Percentiles rank a stretch among this genome's conserved stretches.
phyloP scores from a whole-genome alignment of 2,797 vertebrate genomes.

The Octomys mimax region DNA sequence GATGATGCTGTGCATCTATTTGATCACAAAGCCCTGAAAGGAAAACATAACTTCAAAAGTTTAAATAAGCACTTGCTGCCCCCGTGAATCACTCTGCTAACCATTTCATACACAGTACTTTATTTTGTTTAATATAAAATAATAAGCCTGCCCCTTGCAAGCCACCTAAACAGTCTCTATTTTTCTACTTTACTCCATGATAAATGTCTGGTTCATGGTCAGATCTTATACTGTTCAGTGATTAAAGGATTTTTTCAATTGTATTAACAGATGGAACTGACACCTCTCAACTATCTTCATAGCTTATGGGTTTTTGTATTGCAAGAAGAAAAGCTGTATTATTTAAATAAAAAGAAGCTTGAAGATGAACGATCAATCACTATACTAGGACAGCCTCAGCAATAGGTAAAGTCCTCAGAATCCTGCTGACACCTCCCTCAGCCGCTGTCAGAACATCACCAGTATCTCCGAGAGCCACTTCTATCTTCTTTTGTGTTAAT shows the following conservation, averaged over 20 bases:
- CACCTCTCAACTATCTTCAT: background rate
- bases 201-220: background rate
- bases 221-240: background rate
- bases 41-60: background rate
- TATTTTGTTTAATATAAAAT: conserved; percentile 37
- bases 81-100: background rate
- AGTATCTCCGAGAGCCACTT: background rate
- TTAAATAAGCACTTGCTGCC: background rate
- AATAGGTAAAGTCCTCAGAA: conserved; percentile 4
- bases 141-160: background rate
- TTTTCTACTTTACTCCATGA: background rate
- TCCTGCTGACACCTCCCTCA: background rate
- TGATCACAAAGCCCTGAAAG: background rate
- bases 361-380: conserved; percentile 41
- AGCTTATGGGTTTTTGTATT: conserved; percentile 6
- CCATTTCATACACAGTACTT: background rate
- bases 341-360: conserved; percentile 51
- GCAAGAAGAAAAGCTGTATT: background rate
- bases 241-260: conserved; percentile 5
- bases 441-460: conserved; percentile 46
- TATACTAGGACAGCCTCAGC: conserved; percentile 7
- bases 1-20: accelerated
- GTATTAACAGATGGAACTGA: background rate
- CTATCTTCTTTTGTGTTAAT: background rate
- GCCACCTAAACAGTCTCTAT: background rate